Percentiles rank a stretch among this genome's conserved stretches.
Evolutionary conservation across 2,113 vertebrate genomes (phyloP).

Genomic region (Heloderma charlesbogerti): DNA sequence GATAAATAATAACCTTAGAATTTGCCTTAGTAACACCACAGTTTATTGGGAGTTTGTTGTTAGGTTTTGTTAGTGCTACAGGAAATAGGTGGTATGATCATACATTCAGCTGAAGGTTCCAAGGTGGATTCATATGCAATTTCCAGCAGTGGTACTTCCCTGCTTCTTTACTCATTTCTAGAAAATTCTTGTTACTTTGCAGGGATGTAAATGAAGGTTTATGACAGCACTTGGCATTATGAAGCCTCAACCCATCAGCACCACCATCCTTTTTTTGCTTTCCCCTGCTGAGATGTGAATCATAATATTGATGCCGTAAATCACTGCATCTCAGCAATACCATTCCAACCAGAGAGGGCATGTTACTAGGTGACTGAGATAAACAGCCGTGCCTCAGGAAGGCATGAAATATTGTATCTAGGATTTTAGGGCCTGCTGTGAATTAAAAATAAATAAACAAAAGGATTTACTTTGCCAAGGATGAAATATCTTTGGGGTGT

Average conservation of each 20-base stretch:
- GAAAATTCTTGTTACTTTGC: conserved; percentile 43
- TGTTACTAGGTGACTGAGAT: conserved; percentile 51
- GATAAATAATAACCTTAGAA: conserved; percentile 53
- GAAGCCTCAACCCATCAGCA: background rate
- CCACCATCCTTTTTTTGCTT: background rate
- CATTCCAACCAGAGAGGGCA: conserved; percentile 37
- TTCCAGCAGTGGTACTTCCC: background rate
- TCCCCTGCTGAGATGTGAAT: conserved; percentile 43
- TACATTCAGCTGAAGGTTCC: conserved; percentile 29
- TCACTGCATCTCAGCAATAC: conserved; percentile 45
- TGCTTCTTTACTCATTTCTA: background rate
- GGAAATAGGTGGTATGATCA: conserved; percentile 16
- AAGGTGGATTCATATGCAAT: background rate
- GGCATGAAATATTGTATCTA: conserved; percentile 26
- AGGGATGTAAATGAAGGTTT: conserved; percentile 39
- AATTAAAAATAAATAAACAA: conserved; percentile 62
- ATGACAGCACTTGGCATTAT: background rate
- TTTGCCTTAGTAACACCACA: conserved; percentile 41
- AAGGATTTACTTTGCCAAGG: conserved; percentile 51
- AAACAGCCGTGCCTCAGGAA: conserved; percentile 53
- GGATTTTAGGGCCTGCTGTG: conserved; percentile 57
- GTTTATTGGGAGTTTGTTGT: conserved; percentile 49
- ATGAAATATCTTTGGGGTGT: conserved; percentile 33
- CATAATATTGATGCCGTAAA: conserved; percentile 35
- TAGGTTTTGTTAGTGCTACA: conserved; percentile 35